These are phyloP conservation scores for Heteractis magnifica DNA, from an alignment of 92 coral and sea anemone species.

Conservation along the genomic window DNA sequence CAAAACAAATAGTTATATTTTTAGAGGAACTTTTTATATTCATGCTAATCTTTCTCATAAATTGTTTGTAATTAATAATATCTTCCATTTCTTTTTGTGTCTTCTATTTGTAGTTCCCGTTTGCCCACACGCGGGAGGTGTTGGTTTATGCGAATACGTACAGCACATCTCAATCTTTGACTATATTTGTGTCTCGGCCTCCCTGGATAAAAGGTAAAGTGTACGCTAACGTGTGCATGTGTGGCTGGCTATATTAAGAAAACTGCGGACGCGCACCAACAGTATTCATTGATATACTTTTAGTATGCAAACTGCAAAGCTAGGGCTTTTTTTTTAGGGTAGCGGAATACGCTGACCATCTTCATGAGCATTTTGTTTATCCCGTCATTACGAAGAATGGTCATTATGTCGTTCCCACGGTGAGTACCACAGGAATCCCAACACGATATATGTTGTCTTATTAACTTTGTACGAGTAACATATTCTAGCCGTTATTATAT, in stretches of 20 bases:
- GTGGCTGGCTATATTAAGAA: too few relatives aligned
- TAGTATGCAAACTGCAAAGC: too few relatives aligned
- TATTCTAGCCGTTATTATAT: too few relatives aligned
- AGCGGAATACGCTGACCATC: constrained; percentile 83
- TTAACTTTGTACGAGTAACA: too few relatives aligned
- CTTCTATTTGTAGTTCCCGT: constrained; percentile 74
- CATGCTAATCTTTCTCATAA: too few relatives aligned
- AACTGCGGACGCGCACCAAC: too few relatives aligned
- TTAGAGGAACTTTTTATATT: too few relatives aligned
- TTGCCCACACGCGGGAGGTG: constrained; percentile 98
- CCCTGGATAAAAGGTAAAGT: constrained; percentile 86
- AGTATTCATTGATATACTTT: too few relatives aligned
- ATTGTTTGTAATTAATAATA: background rate
- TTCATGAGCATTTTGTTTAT: constrained; percentile 91
- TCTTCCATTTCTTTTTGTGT: background rate
- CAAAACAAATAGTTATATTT: too few relatives aligned
- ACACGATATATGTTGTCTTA: background rate
- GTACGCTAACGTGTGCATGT: too few relatives aligned
- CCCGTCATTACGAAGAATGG: constrained; percentile 74
- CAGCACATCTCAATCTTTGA: constrained; percentile 95
- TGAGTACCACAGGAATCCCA: constrained; percentile 28
- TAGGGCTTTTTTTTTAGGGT: constrained; percentile 43
- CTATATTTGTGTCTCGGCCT: constrained; percentile 84
- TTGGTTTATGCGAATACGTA: constrained; percentile 95
- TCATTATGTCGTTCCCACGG: constrained; percentile 79